Evolutionary conservation across 2,113 vertebrate genomes (phyloP), one percentile per base, ranked within the genome.

Genomic region (Phalacrocorax aristotelis): DNA sequence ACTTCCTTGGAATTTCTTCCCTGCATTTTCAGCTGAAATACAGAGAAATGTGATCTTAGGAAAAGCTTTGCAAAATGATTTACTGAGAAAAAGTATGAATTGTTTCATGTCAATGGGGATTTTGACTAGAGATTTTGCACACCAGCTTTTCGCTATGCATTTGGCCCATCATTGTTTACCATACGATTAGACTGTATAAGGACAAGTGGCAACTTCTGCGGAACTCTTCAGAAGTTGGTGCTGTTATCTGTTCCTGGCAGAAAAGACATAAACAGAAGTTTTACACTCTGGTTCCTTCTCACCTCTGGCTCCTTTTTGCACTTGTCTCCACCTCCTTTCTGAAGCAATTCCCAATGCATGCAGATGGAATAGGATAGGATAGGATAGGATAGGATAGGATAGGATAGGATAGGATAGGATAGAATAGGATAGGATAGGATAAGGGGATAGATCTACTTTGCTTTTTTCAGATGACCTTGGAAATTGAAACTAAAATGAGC

Each of bases 401-500:
- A 42, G 26, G 34, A 34, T 5, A 52, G 46, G 42, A 51, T 44
- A 44, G 42, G 42, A 44, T 44, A 44, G 42, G 42, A 51, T 44
- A 44, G 42, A 15, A 44, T 44, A 44, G 42, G 42, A 44, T 44
- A 44, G 52, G 51, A 62, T 9, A 55, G 62, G 54, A 36, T 14
- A 68, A 25, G 49, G 51, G n/a, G 18, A 30, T 48, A 22, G 9
- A 80, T 48, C 65, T 75, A 2, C 25, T 87, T 26, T 74, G 55
- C 30, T 80, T 49, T 96, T 68, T 90, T 83, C 15, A 78, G 81
- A 61, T 69, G 55, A 22, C 17, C 9, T n/a, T 89, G 69, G 44
- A 94, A 61, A 69, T 48, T 78, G 72, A 92, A 93, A 76, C 22
- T 84, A 61, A 87, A 83, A 57, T 76, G 52, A 91, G 42, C 26